These are phyloP conservation scores for Lithophane leautieri DNA, from an alignment of 2,888 invertebrate genomes.

Conservation along the genomic window DNA sequence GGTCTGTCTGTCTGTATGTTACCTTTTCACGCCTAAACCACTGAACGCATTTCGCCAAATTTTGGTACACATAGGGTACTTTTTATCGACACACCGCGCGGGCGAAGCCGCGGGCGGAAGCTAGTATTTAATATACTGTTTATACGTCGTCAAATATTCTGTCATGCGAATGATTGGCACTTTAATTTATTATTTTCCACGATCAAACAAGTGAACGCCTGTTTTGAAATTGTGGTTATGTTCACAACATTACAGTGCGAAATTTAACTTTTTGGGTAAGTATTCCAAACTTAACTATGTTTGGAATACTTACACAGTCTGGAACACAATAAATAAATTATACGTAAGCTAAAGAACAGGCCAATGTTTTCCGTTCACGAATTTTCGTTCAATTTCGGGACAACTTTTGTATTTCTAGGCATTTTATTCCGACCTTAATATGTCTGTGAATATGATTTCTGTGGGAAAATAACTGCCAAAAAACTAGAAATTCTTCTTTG, in stretches of 20 bases:
- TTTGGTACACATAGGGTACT: no score
- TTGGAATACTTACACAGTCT: no score
- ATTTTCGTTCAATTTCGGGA: neutral
- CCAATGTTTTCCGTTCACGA: neutral
- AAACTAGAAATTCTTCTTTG: neutral
- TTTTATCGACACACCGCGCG: no score
- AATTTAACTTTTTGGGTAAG: neutral
- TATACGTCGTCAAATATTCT: slow-evolving; percentile 2
- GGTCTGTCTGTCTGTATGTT: no score
- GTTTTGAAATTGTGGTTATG: neutral
- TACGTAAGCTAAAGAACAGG: neutral
- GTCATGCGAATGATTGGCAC: slow-evolving; percentile 14
- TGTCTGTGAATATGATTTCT: slow-evolving; percentile 25
- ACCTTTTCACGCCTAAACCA: no score
- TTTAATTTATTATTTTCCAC: neutral
- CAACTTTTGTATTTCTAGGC: slow-evolving; percentile 23
- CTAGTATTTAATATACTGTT: neutral
- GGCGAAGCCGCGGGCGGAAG: no score
- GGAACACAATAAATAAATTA: no score
- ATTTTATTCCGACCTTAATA: slow-evolving; percentile 23
- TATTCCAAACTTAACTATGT: no score
- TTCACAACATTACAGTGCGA: neutral
- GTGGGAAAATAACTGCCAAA: neutral
- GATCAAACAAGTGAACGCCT: no score
- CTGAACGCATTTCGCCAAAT: no score